phyloP scores from a whole-genome alignment of 2,797 vertebrate species.

The Bothrops alternatus region DNA sequence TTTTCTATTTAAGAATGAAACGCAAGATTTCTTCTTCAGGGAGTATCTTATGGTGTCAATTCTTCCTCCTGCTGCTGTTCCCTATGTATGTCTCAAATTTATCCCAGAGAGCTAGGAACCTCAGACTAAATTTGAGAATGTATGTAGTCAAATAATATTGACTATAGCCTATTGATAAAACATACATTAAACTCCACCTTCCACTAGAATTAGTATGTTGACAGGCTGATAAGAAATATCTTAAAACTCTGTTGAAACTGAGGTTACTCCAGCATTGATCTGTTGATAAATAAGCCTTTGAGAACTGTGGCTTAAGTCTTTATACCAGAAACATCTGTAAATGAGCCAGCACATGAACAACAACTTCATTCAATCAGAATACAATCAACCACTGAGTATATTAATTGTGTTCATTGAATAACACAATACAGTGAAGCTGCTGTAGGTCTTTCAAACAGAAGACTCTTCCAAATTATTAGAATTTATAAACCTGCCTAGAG shows the following conservation, averaged over 20 bases:
- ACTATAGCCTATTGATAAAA: neutral
- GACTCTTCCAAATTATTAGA: neutral
- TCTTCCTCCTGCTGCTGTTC: neutral
- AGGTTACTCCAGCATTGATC: constrained; percentile 41
- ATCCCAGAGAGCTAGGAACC: neutral
- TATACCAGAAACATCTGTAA: constrained; percentile 50
- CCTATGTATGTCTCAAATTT: neutral
- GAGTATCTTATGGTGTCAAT: neutral
- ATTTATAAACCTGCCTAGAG: neutral
- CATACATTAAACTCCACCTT: neutral
- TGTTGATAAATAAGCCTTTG: neutral
- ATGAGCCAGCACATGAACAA: constrained; percentile 54
- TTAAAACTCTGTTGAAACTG: neutral
- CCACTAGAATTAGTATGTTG: neutral
- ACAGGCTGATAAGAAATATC: neutral
- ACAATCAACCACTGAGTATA: constrained; percentile 48
- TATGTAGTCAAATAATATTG: neutral
- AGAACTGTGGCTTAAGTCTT: constrained; percentile 12
- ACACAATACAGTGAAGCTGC: constrained; percentile 48
- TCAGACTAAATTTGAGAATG: neutral
- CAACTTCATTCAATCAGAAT: constrained; percentile 59
- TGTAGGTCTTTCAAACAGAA: constrained; percentile 35
- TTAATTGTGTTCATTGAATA: constrained; percentile 55
- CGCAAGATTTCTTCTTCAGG: too few species aligned
- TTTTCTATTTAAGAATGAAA: neutral